These are phyloP conservation scores for Ceratina japonica DNA, from an alignment of 1,140 invertebrate species.

Conservation along the genomic window DNA sequence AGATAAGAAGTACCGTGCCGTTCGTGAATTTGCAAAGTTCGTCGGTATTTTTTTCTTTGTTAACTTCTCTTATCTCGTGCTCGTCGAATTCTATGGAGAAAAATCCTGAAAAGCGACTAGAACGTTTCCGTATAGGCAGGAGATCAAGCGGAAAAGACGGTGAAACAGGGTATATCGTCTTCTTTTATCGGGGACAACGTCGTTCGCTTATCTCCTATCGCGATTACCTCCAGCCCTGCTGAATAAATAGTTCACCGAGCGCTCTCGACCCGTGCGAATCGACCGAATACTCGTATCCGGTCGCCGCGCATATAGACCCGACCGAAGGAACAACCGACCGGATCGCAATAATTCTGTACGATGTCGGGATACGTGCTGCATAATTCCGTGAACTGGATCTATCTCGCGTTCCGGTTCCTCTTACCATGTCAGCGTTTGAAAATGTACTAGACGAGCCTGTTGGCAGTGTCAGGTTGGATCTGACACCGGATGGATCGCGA, in stretches of 20 bases:
- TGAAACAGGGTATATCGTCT: slow-evolving; percentile 2
- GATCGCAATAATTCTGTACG: slow-evolving; percentile 55
- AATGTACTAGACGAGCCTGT: neutral
- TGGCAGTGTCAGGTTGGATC: neutral
- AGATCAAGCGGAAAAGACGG: slow-evolving; percentile 12
- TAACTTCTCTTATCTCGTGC: neutral
- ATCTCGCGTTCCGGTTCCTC: slow-evolving; percentile 55
- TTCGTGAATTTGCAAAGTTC: neutral
- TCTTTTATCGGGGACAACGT: slow-evolving; percentile 32
- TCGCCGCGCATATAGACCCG: neutral
- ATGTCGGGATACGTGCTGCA: slow-evolving; percentile 40
- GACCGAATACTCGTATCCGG: slow-evolving; percentile 32
- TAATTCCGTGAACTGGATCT: slow-evolving; percentile 58
- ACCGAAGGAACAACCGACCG: neutral
- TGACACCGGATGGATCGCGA: neutral
- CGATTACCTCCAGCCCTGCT: slow-evolving; percentile 23
- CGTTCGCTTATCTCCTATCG: slow-evolving; percentile 38
- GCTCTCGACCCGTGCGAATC: slow-evolving; percentile 29
- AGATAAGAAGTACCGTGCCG: neutral
- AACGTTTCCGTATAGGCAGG: slow-evolving; percentile 4
- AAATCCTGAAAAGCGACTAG: neutral
- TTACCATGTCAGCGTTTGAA: slow-evolving; percentile 18
- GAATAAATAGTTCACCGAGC: slow-evolving; percentile 50
- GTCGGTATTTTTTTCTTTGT: neutral
- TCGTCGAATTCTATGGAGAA: neutral